A percentile compares a stretch with the other conserved stretches of the same genome.
These are phyloP conservation scores for Tenodera sinensis DNA, from an alignment of 2,888 invertebrate genomes.

Conservation along the genomic window DNA sequence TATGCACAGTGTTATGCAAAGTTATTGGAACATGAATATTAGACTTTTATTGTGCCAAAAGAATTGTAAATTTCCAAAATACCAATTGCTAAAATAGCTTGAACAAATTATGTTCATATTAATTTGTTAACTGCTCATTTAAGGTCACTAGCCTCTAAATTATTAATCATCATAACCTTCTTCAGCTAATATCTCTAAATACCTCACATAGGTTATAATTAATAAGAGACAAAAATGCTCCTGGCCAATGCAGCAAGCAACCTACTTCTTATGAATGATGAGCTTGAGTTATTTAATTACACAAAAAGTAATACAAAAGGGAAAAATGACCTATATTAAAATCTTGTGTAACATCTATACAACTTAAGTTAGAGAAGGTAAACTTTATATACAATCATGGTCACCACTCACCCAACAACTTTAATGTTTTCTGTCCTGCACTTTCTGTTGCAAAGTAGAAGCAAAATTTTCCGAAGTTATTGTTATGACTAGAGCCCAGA, in stretches of 20 bases:
- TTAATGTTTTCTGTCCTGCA: no score
- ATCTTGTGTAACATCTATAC: no score
- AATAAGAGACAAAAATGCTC: neutral
- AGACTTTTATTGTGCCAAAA: neutral
- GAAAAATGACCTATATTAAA: neutral
- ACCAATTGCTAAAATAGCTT: neutral
- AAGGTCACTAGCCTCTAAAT: no score
- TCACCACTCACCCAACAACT: no score
- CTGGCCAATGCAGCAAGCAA: neutral
- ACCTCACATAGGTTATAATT: neutral
- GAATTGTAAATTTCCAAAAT: neutral
- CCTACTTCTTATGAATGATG: neutral
- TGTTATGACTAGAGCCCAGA: no score
- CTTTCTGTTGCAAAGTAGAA: no score
- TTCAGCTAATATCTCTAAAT: neutral
- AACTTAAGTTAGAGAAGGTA: no score
- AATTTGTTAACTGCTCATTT: no score
- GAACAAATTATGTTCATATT: no score
- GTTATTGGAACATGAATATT: neutral
- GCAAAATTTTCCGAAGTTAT: no score
- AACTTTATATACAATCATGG: no score
- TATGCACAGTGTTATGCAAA: slow-evolving; percentile 12
- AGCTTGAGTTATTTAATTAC: neutral
- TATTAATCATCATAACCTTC: neutral
- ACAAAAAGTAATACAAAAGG: neutral